Evolutionary conservation across 2,113 vertebrate genomes (phyloP).

Genomic region (Coptodon bakossiorum): DNA sequence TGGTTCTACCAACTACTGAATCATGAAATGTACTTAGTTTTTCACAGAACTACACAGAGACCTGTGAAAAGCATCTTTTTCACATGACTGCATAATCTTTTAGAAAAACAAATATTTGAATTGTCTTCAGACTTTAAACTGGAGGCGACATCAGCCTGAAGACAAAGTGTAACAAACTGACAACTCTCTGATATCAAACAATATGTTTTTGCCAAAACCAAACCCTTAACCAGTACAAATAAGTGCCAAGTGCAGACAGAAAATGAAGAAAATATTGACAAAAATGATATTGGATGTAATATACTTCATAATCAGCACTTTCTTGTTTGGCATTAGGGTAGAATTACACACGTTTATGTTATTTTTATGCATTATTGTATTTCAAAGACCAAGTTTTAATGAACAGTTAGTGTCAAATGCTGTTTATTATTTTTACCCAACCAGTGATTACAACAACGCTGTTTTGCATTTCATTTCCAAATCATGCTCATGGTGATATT

Average conservation of each 20-base stretch:
- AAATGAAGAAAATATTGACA: not conserved
- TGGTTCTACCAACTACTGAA: not conserved
- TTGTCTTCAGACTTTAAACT: not conserved
- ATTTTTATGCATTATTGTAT: not conserved
- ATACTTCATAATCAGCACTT: not conserved
- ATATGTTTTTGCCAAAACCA: not conserved
- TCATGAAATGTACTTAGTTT: not conserved
- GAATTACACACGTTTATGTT: not conserved
- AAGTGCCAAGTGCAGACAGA: not conserved
- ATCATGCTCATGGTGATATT: not conserved
- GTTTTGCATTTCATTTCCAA: not conserved
- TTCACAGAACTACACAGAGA: not conserved
- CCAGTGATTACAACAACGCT: not conserved
- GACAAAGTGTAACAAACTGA: not conserved
- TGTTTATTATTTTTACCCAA: not conserved
- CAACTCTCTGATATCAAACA: not conserved
- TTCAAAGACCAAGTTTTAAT: not conserved
- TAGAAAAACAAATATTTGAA: not conserved
- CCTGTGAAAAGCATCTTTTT: not conserved
- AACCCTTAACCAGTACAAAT: not conserved
- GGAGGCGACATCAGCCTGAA: not conserved
- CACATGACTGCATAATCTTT: not conserved
- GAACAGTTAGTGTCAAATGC: not conserved
- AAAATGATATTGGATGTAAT: not conserved
- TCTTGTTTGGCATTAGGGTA: not conserved